A percentile compares a stretch with the other conserved stretches of the same genome.
Conservation (phyloP, 2,113 vertebrate genomes). For the Carassius gibelio region DNA sequence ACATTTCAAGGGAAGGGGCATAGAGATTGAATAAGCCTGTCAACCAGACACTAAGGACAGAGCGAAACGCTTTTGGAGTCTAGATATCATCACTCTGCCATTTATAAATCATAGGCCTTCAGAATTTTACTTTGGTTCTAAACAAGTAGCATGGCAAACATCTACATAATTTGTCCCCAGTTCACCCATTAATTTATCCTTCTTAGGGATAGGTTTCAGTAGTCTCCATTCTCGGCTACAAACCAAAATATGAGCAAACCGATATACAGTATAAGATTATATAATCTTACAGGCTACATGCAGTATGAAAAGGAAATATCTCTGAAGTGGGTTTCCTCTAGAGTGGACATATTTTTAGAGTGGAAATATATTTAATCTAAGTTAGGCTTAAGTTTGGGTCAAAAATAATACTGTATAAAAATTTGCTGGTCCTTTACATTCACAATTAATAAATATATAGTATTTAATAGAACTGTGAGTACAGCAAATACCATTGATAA, state of each 20-base stretch:
- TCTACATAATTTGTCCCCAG: neutral
- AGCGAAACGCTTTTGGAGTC: neutral
- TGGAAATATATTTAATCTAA: neutral
- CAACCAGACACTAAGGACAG: neutral
- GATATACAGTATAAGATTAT: neutral
- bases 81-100: conserved; percentile 16
- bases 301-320: neutral
- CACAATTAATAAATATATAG: neutral
- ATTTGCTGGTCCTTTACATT: conserved; percentile 1
- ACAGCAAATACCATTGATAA: too few species aligned
- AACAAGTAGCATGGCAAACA: conserved; percentile 4
- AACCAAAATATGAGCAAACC: neutral
- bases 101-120: neutral
- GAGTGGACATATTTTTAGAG: neutral
- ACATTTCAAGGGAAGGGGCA: neutral
- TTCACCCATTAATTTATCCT: neutral
- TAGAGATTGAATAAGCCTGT: neutral
- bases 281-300: neutral
- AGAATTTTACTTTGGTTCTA: neutral
- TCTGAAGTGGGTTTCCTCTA: neutral
- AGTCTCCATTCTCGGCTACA: neutral
- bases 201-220: neutral
- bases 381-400: neutral
- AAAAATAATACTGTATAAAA: neutral
- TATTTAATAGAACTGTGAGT: neutral